Evolutionary conservation across 1,140 invertebrate genomes (phyloP), one percentile per base, ranked within the genome.

Genomic region (Drosophila dunni): DNA sequence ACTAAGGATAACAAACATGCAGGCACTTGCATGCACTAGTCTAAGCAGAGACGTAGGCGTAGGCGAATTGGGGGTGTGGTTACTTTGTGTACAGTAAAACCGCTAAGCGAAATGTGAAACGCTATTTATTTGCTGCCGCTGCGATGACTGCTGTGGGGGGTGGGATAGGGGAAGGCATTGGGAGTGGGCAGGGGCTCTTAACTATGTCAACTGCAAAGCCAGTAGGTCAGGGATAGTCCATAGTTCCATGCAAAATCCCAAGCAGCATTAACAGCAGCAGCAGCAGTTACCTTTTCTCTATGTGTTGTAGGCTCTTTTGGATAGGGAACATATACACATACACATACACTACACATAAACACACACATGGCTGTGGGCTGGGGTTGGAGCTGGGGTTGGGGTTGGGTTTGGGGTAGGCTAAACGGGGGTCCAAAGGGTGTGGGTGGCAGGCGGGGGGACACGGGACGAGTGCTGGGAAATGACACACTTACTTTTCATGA

Each of bases 401-500:
- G 29, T 51, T 29, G 9, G 11, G 24, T 24, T 24, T 24, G 24
- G 24, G 24, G 24, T 29, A 6, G 24, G 24, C 24, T 29, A 29
- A 29, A 29, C 10, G 11, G 24, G 24, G 46, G 20, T 20, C 10
- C 24, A 29, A 29, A 29, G 48, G 20, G 24, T 29, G 24, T 29
- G 2, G 24, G 10, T 10, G 38, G 38, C 24, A 50, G 48, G 10
- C 5, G 48, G 17, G 17, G 38, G 2, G 4, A 11, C 2, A 42
- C 33, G 17, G 10, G 15, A n/a, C 4, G 50, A 1, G 20, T n/a
- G 44, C 10, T 42, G 62, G 69, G 46, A 44, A 40, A 60, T 81
- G 80, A 84, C 78, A 88, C 76, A 92, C 91, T 92, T 90, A 92
- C 91, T 92, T 85, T 92, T 91, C 89, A 92, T 91, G 75, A 92